Evolutionary conservation across 2,888 invertebrate species (phyloP), one percentile per base, ranked within the genome.

Genomic region (Spilosoma lubricipeda): DNA sequence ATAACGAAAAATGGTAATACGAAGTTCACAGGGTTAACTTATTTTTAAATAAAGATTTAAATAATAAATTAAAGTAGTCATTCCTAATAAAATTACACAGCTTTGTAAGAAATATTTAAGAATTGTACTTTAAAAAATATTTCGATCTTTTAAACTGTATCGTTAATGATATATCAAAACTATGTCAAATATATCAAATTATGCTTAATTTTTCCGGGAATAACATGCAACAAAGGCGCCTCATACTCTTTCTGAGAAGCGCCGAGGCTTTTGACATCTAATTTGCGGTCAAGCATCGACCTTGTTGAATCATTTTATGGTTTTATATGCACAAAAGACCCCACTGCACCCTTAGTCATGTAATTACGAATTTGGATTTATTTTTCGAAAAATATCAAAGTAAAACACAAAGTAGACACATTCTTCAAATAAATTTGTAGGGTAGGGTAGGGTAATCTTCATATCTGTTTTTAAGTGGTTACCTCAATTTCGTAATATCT

Each of bases 241-340:
- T 45, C 66, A 71, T 48, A 20, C 52, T 20, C 36, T 11, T 73
- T 67, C 70, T 64, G 72, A 76, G 70, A 74, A 74, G 59, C 66
- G 30, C 52, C 30, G 42, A 59, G 74, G 70, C 36, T 67, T 71
- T 75, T 56, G 71, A 63, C 64, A 74, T 71, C 67, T 63, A 68
- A 71, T 68, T 75, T 67, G 71, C 67, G 67, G 67, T 72, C 72
- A 76, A 70, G 56, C 73, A 65, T 73, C 76, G 73, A 70, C 70
- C 73, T 65, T 73, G 73, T 63, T 71, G 73, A 76, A 67, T 71
- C 74, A 74, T 74, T 18, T 48, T 8, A 67, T 67, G 63, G 59
- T 67, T 48, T 36, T 30, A 69, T 74, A 20, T 64, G 69, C 36
- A 59, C 59, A 67, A 72, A 56, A 42, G 56, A n/a, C 27, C 39